phyloP scores from a whole-genome alignment of 2,113 vertebrate species.

The Anser brachyrhynchus region DNA sequence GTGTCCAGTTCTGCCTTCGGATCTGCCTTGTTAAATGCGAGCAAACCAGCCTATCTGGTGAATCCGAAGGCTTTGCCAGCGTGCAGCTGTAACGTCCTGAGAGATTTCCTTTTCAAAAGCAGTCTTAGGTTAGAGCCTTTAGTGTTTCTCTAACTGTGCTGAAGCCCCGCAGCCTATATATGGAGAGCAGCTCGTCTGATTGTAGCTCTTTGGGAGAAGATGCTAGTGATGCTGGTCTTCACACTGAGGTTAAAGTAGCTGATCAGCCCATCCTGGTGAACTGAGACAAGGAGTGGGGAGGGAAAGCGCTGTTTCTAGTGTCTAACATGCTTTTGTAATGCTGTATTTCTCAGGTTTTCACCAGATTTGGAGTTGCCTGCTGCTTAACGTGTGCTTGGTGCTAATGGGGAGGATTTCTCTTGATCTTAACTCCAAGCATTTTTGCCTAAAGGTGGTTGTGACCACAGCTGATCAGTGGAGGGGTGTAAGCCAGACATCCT shows the following conservation, averaged over 20 bases:
- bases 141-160: not conserved
- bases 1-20: not conserved
- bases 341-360: not conserved
- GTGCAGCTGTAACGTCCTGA: not conserved
- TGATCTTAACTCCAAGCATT: not conserved
- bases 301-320: not conserved
- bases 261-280: not conserved
- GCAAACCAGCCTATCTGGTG: not conserved
- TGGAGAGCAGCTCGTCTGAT: not conserved
- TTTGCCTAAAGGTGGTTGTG: not conserved
- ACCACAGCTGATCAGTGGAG: not conserved
- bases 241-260: not conserved
- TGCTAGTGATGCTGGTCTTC: not conserved
- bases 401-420: not conserved
- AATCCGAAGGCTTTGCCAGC: not conserved
- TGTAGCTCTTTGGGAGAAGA: not conserved
- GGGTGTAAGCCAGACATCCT: not conserved
- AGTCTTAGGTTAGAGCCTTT: not conserved
- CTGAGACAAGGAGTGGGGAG: not conserved
- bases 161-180: not conserved
- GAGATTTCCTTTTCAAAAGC: not conserved
- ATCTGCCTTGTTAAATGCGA: not conserved
- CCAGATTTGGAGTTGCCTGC: not conserved
- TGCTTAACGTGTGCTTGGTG: rapidly evolving
- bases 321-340: not conserved